Percentiles rank a stretch among this genome's conserved stretches.
Evolutionary conservation across 2,113 vertebrate genomes (phyloP).

Genomic region (Poeciliopsis retropinna): DNA sequence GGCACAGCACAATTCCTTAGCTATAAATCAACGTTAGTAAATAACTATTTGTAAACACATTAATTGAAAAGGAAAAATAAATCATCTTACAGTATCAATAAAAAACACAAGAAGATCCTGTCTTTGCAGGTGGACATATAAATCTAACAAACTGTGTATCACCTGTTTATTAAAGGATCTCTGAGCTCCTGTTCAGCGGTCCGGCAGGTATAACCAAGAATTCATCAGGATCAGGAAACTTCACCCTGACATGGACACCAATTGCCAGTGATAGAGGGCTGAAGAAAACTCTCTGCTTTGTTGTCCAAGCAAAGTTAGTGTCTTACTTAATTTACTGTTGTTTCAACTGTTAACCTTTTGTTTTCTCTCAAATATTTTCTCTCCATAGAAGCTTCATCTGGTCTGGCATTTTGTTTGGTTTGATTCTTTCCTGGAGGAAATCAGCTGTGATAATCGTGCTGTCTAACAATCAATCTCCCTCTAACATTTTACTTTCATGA

Average conservation of each 20-base stretch:
- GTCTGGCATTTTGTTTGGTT: no score
- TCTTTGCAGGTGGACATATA: neutral
- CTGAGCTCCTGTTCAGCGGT: conserved; percentile 38
- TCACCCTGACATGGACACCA: conserved; percentile 43
- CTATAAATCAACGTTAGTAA: no score
- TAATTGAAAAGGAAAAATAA: no score
- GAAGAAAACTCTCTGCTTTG: conserved; percentile 49
- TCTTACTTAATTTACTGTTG: neutral
- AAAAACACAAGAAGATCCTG: neutral
- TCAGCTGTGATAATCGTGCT: no score
- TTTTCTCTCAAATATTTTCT: no score
- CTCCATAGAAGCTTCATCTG: no score
- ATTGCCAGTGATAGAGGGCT: neutral
- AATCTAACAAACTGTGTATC: neutral
- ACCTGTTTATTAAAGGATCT: conserved; percentile 22
- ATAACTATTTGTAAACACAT: no score
- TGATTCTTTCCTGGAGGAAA: no score
- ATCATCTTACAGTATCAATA: neutral
- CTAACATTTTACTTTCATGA: no score
- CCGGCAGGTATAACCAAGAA: neutral
- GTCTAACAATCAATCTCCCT: no score
- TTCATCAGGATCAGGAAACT: neutral
- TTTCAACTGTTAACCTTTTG: neutral
- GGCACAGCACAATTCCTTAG: no score
- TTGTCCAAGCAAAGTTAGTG: conserved; percentile 34